Percentiles rank a stretch among this genome's conserved stretches.
Conservation (phyloP, 2,797 vertebrate genomes). For the Phoeniculus purpureus region DNA sequence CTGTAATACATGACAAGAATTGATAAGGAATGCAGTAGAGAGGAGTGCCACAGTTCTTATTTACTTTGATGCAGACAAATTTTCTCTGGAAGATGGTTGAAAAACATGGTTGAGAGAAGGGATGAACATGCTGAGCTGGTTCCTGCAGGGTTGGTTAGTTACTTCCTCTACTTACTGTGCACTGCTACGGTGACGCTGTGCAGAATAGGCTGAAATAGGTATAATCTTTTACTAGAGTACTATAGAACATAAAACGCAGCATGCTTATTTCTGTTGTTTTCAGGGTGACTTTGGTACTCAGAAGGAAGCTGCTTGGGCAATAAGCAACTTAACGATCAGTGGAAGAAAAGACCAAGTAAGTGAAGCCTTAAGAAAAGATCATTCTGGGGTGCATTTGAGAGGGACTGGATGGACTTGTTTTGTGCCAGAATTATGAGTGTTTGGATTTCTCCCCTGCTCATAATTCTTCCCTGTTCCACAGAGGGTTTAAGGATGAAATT, state of each 20-base stretch:
- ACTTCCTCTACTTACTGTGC: neutral
- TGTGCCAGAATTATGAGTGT: neutral
- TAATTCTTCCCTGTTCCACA: neutral
- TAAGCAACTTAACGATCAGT: conserved; percentile 99
- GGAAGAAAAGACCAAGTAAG: conserved; percentile 98
- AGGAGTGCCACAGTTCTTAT: neutral
- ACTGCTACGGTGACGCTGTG: rapidly evolving
- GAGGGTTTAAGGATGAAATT: neutral
- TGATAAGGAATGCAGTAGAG: neutral
- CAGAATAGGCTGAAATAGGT: neutral
- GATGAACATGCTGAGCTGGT: neutral
- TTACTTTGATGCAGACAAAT: neutral
- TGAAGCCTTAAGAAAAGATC: neutral
- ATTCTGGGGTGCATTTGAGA: neutral
- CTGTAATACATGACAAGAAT: neutral
- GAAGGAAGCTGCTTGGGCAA: conserved; percentile 99
- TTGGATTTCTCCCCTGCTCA: neutral
- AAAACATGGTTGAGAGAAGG: neutral
- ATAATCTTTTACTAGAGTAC: neutral
- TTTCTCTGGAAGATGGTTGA: rapidly evolving
- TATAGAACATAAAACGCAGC: rapidly evolving
- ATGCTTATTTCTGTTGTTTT: neutral
- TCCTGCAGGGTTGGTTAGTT: neutral
- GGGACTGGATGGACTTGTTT: neutral
- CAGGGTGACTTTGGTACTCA: conserved; percentile 99